phyloP scores from a whole-genome alignment of 92 coral and sea anemone species.

The Porites cylindrica region DNA sequence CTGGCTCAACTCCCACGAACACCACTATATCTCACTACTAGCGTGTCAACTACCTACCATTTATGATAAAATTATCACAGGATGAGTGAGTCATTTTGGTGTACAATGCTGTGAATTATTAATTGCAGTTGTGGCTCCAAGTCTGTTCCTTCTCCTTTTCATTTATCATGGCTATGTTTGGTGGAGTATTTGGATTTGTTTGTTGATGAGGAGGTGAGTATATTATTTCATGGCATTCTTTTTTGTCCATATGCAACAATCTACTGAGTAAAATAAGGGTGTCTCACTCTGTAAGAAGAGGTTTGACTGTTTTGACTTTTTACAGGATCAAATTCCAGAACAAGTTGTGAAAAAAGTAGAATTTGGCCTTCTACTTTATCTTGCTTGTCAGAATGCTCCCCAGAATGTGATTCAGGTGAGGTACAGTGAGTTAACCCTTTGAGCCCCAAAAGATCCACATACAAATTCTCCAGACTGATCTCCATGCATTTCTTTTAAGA shows the following conservation, averaged over 20 bases:
- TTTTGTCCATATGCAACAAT: not conserved
- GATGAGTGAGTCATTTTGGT: too few species aligned
- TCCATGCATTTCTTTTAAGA: too few species aligned
- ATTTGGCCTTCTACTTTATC: slow-evolving; percentile 86
- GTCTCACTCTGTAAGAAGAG: too few species aligned
- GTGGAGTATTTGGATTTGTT: slow-evolving; percentile 84
- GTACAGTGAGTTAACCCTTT: not conserved
- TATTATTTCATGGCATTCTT: not conserved
- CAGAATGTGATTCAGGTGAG: slow-evolving; percentile 85
- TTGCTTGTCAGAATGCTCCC: slow-evolving; percentile 78
- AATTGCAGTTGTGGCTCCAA: slow-evolving; percentile 79
- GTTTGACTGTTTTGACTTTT: not conserved
- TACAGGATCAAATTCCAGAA: slow-evolving; percentile 88
- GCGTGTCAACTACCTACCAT: too few species aligned
- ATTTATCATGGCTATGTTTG: slow-evolving; percentile 95
- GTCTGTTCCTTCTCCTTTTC: slow-evolving; percentile 90
- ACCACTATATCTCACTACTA: too few species aligned
- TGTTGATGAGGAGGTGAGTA: slow-evolving; percentile 79
- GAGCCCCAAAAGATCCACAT: too few species aligned
- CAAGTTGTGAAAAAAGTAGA: slow-evolving; percentile 79
- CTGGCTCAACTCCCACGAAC: too few species aligned
- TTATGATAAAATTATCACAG: too few species aligned
- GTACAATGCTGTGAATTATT: not conserved
- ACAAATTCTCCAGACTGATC: too few species aligned
- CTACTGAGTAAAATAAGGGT: too few species aligned